phyloP scores from a whole-genome alignment of 2,888 invertebrate genomes.

The Caenorhabditis plicata region DNA sequence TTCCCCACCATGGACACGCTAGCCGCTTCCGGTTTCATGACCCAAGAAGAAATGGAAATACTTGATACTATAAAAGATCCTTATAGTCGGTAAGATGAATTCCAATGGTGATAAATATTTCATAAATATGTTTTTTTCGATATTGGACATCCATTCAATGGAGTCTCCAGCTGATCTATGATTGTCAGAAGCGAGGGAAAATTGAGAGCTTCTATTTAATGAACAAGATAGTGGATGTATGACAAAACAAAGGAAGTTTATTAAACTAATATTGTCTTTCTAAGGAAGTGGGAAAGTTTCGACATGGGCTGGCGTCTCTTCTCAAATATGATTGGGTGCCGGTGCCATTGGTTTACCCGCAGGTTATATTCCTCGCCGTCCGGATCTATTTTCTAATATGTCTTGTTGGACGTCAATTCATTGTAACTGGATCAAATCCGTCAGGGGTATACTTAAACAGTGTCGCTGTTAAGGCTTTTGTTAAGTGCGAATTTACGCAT shows the following conservation, averaged over 20 bases:
- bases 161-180: slow-evolving; percentile 46
- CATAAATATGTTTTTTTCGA: slow-evolving; percentile 9
- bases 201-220: slow-evolving; percentile 54
- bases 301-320: slow-evolving; percentile 48
- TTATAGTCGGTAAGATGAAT: slow-evolving; percentile 35
- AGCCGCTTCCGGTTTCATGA: slow-evolving; percentile 48
- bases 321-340: slow-evolving; percentile 56
- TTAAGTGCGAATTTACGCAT: background rate
- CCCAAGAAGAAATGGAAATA: slow-evolving; percentile 50
- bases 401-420: slow-evolving; percentile 47
- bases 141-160: slow-evolving; percentile 54
- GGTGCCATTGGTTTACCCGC: slow-evolving; percentile 45
- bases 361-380: slow-evolving; percentile 48
- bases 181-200: slow-evolving; percentile 42
- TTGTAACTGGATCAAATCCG: slow-evolving; percentile 40
- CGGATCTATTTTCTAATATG: slow-evolving; percentile 51
- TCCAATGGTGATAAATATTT: background rate
- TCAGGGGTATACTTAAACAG: slow-evolving; percentile 39
- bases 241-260: background rate
- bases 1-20: slow-evolving; percentile 54
- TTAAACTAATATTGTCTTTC: background rate
- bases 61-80: slow-evolving; percentile 55
- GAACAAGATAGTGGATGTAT: slow-evolving; percentile 51
- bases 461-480: background rate
- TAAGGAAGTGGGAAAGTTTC: slow-evolving; percentile 50